A percentile compares a stretch with the other conserved stretches of the same genome.
phyloP scores from a whole-genome alignment of 2,888 invertebrate species.

The Agriopis leucophaearia region DNA sequence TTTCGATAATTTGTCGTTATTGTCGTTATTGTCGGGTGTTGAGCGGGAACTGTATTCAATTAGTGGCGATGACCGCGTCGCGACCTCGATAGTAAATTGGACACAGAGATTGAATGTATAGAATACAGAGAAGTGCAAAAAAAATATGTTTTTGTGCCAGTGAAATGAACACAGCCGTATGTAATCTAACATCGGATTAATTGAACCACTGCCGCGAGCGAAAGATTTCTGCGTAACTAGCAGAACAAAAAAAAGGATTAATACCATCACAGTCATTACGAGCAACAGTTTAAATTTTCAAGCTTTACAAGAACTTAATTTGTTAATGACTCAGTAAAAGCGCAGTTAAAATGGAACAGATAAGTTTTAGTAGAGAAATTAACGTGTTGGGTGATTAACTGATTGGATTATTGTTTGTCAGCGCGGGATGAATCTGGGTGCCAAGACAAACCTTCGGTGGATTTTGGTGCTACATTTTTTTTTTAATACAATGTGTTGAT shows the following conservation, averaged over 20 bases:
- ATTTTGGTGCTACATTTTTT: too few species aligned
- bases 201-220: conserved; percentile 67
- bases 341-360: conserved; percentile 6
- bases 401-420: not conserved
- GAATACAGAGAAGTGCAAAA: conserved; percentile 43
- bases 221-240: conserved; percentile 55
- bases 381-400: conserved; percentile 2
- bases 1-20: conserved; percentile 42
- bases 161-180: conserved; percentile 51
- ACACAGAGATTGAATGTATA: conserved; percentile 46
- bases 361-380: conserved; percentile 2
- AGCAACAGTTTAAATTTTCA: conserved; percentile 31
- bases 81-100: conserved; percentile 60
- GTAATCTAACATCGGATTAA: conserved; percentile 68
- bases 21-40: conserved; percentile 40
- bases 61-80: conserved; percentile 56
- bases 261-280: conserved; percentile 54
- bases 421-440: too few species aligned
- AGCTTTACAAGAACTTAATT: conserved; percentile 26
- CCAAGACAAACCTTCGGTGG: too few species aligned
- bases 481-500: too few species aligned
- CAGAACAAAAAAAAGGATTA: conserved; percentile 54
- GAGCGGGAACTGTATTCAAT: conserved; percentile 54
- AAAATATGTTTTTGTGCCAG: conserved; percentile 54
- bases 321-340: conserved; percentile 22